These are phyloP conservation scores for Synchiropus splendidus DNA, from an alignment of 2,113 vertebrate species.

Conservation along the genomic window DNA sequence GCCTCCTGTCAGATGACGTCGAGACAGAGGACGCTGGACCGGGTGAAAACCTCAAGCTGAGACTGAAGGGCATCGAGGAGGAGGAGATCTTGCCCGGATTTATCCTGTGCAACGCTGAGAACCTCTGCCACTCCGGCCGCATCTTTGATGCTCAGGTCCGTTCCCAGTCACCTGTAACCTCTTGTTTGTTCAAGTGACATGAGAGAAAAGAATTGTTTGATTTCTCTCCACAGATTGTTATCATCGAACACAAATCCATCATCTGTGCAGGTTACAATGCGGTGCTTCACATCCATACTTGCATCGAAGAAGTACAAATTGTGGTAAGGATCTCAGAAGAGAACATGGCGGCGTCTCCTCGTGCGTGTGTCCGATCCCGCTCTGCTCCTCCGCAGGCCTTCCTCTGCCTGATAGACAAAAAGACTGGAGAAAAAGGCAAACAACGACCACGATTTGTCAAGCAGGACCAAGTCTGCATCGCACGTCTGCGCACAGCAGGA, in stretches of 20 bases:
- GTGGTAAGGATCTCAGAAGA: conserved; percentile 68
- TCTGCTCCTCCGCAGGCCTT: conserved; percentile 71
- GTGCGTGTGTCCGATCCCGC: neutral
- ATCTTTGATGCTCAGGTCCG: conserved; percentile 93
- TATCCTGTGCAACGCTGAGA: conserved; percentile 91
- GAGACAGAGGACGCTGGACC: conserved; percentile 91
- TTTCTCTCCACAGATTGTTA: conserved; percentile 77
- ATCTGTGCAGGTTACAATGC: conserved; percentile 98
- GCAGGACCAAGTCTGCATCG: conserved; percentile 97
- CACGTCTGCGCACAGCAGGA: conserved; percentile 86
- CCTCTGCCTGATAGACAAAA: conserved; percentile 98
- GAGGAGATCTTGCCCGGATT: conserved; percentile 97
- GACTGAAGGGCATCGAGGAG: conserved; percentile 96
- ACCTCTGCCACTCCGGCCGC: conserved; percentile 94
- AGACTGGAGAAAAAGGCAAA: conserved; percentile 94
- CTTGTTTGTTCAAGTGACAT: neutral
- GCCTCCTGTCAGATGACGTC: conserved; percentile 90
- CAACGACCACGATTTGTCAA: conserved; percentile 95
- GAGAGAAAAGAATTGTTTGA: neutral
- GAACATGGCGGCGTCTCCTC: neutral
- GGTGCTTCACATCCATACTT: conserved; percentile 96
- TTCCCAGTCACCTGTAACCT: neutral
- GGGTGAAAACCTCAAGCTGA: conserved; percentile 92
- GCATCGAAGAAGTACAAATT: conserved; percentile 98
- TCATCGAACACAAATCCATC: conserved; percentile 99